Conservation (phyloP, 2,888 invertebrate genomes). For the Perizoma affinitatum region DNA sequence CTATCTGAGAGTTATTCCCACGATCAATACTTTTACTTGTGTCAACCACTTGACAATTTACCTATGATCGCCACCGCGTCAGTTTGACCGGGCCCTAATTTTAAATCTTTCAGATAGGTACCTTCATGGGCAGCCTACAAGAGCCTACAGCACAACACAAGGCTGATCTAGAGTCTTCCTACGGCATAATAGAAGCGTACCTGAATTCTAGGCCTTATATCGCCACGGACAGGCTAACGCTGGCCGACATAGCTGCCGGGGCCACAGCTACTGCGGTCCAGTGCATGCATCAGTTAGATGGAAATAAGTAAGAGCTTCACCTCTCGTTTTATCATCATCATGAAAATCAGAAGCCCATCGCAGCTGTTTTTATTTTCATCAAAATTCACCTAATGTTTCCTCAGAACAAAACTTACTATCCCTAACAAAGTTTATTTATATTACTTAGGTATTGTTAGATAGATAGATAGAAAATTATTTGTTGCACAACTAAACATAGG, state of each 20-base stretch:
- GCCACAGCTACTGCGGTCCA: constrained; percentile 48
- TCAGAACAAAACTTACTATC: no score
- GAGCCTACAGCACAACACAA: constrained; percentile 38
- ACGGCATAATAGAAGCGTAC: constrained; percentile 47
- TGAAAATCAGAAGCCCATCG: no score
- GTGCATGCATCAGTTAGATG: constrained; percentile 45
- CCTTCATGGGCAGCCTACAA: constrained; percentile 30
- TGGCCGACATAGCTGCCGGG: constrained; percentile 54
- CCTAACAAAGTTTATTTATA: no score
- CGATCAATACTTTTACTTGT: no score
- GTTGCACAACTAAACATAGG: no score
- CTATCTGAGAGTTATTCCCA: not conserved
- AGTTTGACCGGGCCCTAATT: not conserved
- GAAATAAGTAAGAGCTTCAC: constrained; percentile 43
- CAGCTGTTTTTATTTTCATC: no score
- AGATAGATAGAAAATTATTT: no score
- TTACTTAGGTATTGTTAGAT: no score
- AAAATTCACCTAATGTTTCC: no score
- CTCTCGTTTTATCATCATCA: no score
- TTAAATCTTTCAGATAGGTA: constrained; percentile 39
- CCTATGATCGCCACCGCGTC: not conserved
- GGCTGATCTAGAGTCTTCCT: constrained; percentile 46
- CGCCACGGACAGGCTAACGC: constrained; percentile 50
- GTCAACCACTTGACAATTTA: not conserved
- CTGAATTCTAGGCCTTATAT: constrained; percentile 42